A percentile compares a stretch with the other conserved stretches of the same genome.
Evolutionary conservation across 1,140 invertebrate species (phyloP).

Genomic region (Calephelis nemesis): DNA sequence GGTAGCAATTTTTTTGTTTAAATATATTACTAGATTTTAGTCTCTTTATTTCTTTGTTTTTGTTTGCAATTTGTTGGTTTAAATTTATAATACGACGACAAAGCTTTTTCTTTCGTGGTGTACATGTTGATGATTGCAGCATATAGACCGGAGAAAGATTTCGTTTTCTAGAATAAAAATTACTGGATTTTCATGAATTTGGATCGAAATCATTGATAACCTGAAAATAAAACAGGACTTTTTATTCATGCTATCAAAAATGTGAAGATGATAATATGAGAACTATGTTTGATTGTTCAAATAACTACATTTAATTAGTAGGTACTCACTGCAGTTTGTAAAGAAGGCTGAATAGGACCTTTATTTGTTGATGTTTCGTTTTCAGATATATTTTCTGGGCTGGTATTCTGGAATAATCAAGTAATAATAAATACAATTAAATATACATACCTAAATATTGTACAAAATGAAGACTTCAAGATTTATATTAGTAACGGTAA

Average conservation of each 20-base stretch:
- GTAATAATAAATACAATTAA: conserved; percentile 6
- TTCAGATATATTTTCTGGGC: conserved; percentile 8
- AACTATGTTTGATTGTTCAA: conserved; percentile 4
- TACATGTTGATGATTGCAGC: conserved; percentile 9
- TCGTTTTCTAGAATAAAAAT: conserved; percentile 5
- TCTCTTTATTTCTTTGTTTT: conserved; percentile 8
- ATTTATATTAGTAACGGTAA: conserved; percentile 10
- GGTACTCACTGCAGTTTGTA: conserved; percentile 7
- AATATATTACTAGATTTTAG: conserved; percentile 8
- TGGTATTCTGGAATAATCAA: conserved; percentile 7
- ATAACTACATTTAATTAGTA: background rate
- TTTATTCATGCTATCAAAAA: conserved; percentile 2
- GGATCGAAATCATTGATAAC: conserved; percentile 5
- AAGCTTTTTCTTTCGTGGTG: conserved; percentile 8
- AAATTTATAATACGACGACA: conserved; percentile 10
- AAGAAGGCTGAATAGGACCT: conserved; percentile 9
- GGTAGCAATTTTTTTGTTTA: background rate
- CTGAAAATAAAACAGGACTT: conserved; percentile 6
- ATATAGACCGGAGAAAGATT: background rate
- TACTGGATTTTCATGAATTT: conserved; percentile 4
- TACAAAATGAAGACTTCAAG: conserved; percentile 10
- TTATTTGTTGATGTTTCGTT: conserved; percentile 8
- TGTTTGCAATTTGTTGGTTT: conserved; percentile 1
- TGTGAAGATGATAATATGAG: conserved; percentile 6
- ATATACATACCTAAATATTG: conserved; percentile 6